A percentile compares a stretch with the other conserved stretches of the same genome.
Conservation (phyloP, 2,888 invertebrate species). For the Pyrrhosoma nymphula region DNA sequence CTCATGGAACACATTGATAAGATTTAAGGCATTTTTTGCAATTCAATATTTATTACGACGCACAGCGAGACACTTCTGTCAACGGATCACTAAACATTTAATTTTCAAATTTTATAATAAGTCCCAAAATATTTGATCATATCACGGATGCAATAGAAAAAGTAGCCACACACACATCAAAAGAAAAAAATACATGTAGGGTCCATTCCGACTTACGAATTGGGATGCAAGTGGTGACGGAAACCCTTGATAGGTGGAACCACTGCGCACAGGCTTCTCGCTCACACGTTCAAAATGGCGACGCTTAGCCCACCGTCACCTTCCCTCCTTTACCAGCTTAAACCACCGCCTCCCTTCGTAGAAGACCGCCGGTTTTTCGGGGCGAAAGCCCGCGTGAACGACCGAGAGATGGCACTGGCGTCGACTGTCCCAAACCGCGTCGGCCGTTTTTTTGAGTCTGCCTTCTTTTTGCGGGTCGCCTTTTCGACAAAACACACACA, state of each 20-base stretch:
- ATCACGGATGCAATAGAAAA: no score
- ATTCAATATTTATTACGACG: no score
- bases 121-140: no score
- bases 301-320: not conserved
- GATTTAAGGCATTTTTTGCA: no score
- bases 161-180: no score
- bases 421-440: constrained; percentile 23
- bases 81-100: no score
- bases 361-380: not conserved
- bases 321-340: no score
- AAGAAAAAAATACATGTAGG: no score
- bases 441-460: constrained; percentile 20
- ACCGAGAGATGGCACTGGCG: not conserved
- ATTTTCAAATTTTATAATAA: no score
- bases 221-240: not conserved
- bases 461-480: not conserved
- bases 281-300: constrained; percentile 9
- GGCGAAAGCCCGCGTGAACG: not conserved
- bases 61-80: no score
- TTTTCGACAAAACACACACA: constrained; percentile 3
- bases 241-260: not conserved
- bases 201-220: not conserved
- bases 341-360: no score
- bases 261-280: not conserved
- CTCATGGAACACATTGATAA: no score